Conservation (phyloP, 2,113 vertebrate genomes). For the Grus americana region DNA sequence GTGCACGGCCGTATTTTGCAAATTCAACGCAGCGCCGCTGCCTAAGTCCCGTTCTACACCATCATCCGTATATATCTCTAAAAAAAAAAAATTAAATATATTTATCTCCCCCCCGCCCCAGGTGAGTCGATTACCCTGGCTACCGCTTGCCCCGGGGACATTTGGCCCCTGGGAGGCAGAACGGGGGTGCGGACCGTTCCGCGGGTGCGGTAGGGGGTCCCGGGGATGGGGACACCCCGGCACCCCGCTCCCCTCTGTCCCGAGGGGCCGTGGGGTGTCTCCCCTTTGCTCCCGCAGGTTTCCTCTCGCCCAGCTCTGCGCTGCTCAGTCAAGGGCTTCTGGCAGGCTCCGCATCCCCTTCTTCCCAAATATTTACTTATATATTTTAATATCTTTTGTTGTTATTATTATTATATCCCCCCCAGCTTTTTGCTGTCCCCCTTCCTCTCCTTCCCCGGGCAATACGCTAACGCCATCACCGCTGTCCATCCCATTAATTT, state of each 20-base stretch:
- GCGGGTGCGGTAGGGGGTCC: background rate
- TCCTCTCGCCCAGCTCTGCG: background rate
- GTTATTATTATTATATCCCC: background rate
- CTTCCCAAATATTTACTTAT: constrained; percentile 3
- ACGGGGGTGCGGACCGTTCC: background rate
- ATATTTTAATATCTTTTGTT: constrained; percentile 30
- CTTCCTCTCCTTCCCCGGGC: background rate
- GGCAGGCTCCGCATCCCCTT: background rate
- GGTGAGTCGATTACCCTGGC: background rate
- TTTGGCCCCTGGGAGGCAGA: background rate
- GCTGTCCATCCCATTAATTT: constrained; percentile 65
- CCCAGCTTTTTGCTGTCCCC: background rate
- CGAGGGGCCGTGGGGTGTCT: too few relatives aligned
- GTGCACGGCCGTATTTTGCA: background rate
- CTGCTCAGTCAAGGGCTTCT: background rate
- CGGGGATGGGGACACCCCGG: background rate
- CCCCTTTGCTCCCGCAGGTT: background rate
- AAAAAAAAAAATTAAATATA: background rate
- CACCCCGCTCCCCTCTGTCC: background rate
- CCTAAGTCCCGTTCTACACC: background rate
- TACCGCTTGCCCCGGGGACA: background rate
- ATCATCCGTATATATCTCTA: fast-evolving
- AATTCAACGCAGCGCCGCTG: background rate
- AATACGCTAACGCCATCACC: constrained; percentile 13
- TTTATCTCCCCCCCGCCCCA: background rate